These are phyloP conservation scores for Protomyctophum bolini DNA, from an alignment of 2,113 vertebrate genomes.

Conservation along the genomic window DNA sequence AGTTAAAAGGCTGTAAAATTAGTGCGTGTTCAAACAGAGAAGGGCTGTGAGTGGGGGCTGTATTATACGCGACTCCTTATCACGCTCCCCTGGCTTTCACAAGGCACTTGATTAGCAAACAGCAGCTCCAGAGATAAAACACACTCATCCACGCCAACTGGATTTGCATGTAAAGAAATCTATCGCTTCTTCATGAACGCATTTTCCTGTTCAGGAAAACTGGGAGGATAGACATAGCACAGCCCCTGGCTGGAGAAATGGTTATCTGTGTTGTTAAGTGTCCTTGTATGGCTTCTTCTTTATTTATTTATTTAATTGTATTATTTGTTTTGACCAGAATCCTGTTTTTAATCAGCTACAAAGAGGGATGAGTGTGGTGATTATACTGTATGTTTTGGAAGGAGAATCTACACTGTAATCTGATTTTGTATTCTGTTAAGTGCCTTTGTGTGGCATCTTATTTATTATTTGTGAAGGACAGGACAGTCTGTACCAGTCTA, in stretches of 20 bases:
- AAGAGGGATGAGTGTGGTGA: neutral
- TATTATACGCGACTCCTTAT: constrained; percentile 59
- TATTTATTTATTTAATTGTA: no score
- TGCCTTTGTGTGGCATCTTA: no score
- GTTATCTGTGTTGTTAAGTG: constrained; percentile 6
- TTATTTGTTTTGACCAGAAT: neutral
- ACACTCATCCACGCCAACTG: constrained; percentile 45
- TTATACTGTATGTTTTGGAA: no score
- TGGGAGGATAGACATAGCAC: neutral
- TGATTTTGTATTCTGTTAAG: no score
- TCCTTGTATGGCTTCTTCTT: constrained; percentile 26
- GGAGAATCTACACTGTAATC: no score
- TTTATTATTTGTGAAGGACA: no score
- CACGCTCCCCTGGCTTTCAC: constrained; percentile 69
- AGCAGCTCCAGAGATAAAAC: constrained; percentile 69
- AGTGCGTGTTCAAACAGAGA: constrained; percentile 64
- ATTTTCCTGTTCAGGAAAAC: constrained; percentile 21
- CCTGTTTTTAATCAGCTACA: neutral
- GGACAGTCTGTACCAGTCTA: no score
- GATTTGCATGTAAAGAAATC: constrained; percentile 69
- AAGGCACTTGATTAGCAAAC: constrained; percentile 76
- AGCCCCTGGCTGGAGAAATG: constrained; percentile 16
- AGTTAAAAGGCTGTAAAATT: constrained; percentile 77
- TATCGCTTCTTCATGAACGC: constrained; percentile 51
- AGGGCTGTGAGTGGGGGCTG: constrained; percentile 30